These are phyloP conservation scores for Dendroctonus ponderosae DNA, from an alignment of 1,140 invertebrate species.

Conservation along the genomic window DNA sequence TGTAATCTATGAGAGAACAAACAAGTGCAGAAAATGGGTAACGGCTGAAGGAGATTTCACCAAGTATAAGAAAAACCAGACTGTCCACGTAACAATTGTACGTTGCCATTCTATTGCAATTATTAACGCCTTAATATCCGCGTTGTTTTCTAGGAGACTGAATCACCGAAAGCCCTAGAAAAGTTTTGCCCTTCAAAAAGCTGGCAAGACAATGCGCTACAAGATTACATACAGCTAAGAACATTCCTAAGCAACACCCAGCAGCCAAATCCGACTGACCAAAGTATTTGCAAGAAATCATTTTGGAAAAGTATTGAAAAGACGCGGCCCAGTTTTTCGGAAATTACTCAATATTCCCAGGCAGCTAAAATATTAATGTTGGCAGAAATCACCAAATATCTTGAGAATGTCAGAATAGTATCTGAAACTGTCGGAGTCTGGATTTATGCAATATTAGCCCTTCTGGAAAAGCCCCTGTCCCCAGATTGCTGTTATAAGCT, in stretches of 20 bases:
- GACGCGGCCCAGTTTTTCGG: slow-evolving; percentile 33
- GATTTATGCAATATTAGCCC: slow-evolving; percentile 49
- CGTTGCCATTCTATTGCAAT: slow-evolving; percentile 3
- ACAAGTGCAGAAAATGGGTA: slow-evolving; percentile 41
- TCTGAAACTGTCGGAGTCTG: slow-evolving; percentile 42
- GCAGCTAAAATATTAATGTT: slow-evolving; percentile 44
- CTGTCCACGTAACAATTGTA: slow-evolving; percentile 35
- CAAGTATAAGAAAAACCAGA: slow-evolving; percentile 42
- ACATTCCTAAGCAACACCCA: slow-evolving; percentile 39
- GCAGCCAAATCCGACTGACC: not conserved
- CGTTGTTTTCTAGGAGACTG: slow-evolving; percentile 25
- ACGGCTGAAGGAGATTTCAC: slow-evolving; percentile 39
- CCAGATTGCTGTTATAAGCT: slow-evolving; percentile 46
- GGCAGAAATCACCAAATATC: slow-evolving; percentile 38
- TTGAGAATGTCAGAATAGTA: slow-evolving; percentile 34
- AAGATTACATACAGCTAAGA: slow-evolving; percentile 46
- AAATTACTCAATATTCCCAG: slow-evolving; percentile 40
- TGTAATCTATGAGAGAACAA: slow-evolving; percentile 47
- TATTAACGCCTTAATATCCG: slow-evolving; percentile 13
- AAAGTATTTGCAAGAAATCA: not conserved
- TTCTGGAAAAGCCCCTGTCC: slow-evolving; percentile 47
- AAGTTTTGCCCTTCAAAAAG: slow-evolving; percentile 44
- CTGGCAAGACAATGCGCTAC: slow-evolving; percentile 48
- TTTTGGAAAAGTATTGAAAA: slow-evolving; percentile 7
- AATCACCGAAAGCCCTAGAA: slow-evolving; percentile 35